phyloP scores from a whole-genome alignment of 2,888 invertebrate genomes.

The Phengaris alcon region DNA sequence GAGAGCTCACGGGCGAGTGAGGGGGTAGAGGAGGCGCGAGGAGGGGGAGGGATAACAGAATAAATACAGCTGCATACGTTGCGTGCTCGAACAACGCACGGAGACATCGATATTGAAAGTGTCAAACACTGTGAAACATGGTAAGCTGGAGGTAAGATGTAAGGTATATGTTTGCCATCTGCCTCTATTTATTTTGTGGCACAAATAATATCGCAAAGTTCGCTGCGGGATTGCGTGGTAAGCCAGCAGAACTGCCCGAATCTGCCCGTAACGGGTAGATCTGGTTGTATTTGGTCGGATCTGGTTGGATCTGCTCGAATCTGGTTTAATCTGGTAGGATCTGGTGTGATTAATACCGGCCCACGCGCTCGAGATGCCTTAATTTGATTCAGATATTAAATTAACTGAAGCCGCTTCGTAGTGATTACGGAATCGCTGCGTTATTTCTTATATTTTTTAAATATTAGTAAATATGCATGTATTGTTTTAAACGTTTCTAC shows the following conservation, averaged over 20 bases:
- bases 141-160: no score
- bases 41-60: not conserved
- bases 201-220: not conserved
- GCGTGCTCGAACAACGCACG: no score
- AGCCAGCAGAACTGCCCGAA: not conserved
- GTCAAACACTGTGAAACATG: no score
- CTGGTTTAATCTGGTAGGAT: not conserved
- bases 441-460: no score
- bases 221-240: not conserved
- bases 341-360: not conserved
- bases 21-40: not conserved
- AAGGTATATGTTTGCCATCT: not conserved
- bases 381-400: slow-evolving; percentile 8
- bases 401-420: not conserved
- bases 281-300: not conserved
- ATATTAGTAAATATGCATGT: no score
- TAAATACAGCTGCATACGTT: no score
- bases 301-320: not conserved
- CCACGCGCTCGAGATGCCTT: not conserved
- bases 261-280: not conserved
- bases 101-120: no score
- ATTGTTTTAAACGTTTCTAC: no score
- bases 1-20: not conserved
- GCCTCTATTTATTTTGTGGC: not conserved
- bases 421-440: not conserved